These are phyloP conservation scores for Muscicapa comitata DNA, from an alignment of 2,797 vertebrate genomes.

Conservation along the genomic window DNA sequence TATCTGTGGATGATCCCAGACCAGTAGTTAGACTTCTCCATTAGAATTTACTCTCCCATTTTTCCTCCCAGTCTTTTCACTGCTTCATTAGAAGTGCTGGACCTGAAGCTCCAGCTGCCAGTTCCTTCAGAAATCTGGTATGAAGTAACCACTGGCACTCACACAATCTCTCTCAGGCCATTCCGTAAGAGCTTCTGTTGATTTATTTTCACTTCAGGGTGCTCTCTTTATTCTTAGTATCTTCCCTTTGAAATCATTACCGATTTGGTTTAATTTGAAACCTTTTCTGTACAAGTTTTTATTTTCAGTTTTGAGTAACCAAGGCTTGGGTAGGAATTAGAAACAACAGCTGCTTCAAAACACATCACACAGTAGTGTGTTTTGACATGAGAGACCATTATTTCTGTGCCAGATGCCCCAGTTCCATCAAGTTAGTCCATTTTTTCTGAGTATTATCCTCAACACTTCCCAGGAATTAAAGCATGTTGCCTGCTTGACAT, in stretches of 20 bases:
- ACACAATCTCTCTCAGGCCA: not conserved
- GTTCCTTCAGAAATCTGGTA: not conserved
- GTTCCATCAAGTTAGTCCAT: conserved; percentile 4
- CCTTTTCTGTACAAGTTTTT: not conserved
- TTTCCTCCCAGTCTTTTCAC: not conserved
- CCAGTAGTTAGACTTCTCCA: not conserved
- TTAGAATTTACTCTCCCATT: not conserved
- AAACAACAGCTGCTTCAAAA: conserved; percentile 25
- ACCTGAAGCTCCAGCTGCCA: not conserved
- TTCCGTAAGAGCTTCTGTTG: not conserved
- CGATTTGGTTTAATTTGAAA: not conserved
- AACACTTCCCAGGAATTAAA: conserved; percentile 39
- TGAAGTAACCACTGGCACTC: not conserved
- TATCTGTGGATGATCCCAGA: not conserved
- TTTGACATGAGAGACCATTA: conserved; percentile 42
- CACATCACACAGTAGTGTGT: not conserved
- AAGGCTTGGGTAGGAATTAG: not conserved
- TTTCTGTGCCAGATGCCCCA: conserved; percentile 34
- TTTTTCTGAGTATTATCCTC: conserved; percentile 20
- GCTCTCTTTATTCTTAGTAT: not conserved
- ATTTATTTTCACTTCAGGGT: not conserved
- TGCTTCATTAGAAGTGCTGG: not conserved
- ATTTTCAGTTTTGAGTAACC: not conserved
- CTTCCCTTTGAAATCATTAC: not conserved
- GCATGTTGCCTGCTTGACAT: conserved; percentile 21